Evolutionary conservation across 2,797 vertebrate genomes (phyloP).

Genomic region (Sebastes vulpes): DNA sequence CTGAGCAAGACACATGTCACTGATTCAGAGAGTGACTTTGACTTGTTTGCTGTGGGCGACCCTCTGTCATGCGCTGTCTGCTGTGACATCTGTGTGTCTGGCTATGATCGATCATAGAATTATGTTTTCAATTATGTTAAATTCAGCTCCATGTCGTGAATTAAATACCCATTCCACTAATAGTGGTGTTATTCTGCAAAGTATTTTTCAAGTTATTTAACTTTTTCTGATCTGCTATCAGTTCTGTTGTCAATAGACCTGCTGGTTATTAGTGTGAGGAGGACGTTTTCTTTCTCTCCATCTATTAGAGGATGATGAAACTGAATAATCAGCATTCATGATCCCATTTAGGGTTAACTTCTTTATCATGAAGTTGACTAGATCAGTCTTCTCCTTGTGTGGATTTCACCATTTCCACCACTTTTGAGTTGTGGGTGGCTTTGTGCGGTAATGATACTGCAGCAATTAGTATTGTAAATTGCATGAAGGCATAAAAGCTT

Average conservation of each 20-base stretch:
- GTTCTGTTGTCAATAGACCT: background rate
- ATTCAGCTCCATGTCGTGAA: background rate
- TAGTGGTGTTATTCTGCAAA: background rate
- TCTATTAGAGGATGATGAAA: background rate
- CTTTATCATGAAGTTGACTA: background rate
- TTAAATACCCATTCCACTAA: background rate
- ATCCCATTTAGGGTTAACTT: background rate
- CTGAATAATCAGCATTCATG: background rate
- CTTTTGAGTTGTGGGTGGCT: background rate
- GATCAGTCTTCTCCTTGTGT: background rate
- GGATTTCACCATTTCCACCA: background rate
- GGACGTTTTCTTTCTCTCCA: background rate
- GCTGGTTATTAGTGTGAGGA: background rate
- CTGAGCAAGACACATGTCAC: slow-evolving; percentile 51
- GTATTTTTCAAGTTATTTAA: background rate
- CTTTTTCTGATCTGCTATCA: background rate
- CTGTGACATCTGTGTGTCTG: slow-evolving; percentile 4
- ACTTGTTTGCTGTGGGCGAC: slow-evolving; percentile 52
- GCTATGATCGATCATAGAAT: slow-evolving; percentile 13
- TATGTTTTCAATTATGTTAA: background rate
- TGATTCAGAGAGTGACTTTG: slow-evolving; percentile 56
- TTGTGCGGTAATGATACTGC: background rate
- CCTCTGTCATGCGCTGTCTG: slow-evolving; percentile 27
- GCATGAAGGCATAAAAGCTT: background rate
- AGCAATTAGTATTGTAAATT: background rate